Evolutionary conservation across 1,140 invertebrate species (phyloP).

Genomic region (Phocides pigmalion): DNA sequence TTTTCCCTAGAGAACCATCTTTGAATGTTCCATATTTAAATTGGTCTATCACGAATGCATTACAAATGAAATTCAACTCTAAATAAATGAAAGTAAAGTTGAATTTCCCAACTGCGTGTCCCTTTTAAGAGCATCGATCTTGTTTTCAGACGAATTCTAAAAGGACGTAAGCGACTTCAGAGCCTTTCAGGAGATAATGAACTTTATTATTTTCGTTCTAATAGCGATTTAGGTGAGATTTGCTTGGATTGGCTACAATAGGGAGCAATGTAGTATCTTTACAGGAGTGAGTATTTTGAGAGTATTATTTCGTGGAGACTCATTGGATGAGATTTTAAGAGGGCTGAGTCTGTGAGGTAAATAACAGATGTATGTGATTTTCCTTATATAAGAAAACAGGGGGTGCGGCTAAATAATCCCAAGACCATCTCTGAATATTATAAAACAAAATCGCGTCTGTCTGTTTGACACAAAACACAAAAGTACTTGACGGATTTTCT

Average conservation of each 20-base stretch:
- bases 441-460: no score
- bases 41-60: constrained; percentile 63
- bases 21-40: constrained; percentile 75
- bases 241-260: constrained; percentile 39
- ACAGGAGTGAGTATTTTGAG: constrained; percentile 54
- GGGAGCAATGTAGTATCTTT: constrained; percentile 68
- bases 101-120: constrained; percentile 21
- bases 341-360: constrained; percentile 44
- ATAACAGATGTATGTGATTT: constrained; percentile 7
- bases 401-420: neutral
- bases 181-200: constrained; percentile 35
- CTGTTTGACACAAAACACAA: no score
- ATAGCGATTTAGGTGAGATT: constrained; percentile 29
- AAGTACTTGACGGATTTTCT: no score
- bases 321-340: constrained; percentile 62
- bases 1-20: constrained; percentile 83
- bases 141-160: constrained; percentile 40
- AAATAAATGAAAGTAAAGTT: constrained; percentile 15
- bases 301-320: constrained; percentile 51
- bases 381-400: constrained; percentile 5
- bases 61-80: constrained; percentile 44
- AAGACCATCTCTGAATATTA: no score
- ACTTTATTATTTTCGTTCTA: constrained; percentile 37
- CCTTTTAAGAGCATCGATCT: constrained; percentile 80
- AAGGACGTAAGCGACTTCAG: constrained; percentile 46